phyloP scores from a whole-genome alignment of 37 sponge, comb jelly and placozoan species.

The Hexactinellida sp. region DNA sequence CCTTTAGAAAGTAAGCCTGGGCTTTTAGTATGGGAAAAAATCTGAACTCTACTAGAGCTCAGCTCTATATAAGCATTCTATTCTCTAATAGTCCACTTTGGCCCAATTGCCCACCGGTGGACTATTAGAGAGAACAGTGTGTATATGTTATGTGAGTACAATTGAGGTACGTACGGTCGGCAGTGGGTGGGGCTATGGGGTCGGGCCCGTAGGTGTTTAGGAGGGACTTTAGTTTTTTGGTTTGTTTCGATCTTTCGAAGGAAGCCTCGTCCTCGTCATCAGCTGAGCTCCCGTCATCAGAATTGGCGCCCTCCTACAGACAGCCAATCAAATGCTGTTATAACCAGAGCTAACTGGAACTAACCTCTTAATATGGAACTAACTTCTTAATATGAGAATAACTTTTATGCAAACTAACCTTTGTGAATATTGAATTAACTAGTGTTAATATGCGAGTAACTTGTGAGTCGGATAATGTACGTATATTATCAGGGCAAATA shows the following conservation, averaged over 20 bases:
- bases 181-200: background rate
- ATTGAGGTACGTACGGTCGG: background rate
- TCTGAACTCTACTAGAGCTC: no score
- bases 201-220: background rate
- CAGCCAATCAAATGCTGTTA: background rate
- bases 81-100: no score
- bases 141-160: no score
- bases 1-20: no score
- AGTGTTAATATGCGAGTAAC: no score
- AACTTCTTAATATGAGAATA: no score
- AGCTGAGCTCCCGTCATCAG: constrained; percentile 13
- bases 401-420: background rate
- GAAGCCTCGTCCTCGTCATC: constrained; percentile 1
- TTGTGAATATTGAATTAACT: background rate
- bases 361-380: background rate
- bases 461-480: no score
- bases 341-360: background rate
- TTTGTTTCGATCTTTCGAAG: background rate
- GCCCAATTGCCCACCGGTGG: no score
- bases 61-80: no score
- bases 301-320: constrained; percentile 2
- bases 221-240: background rate
- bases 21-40: no score
- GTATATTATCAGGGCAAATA: no score
- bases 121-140: no score